Conservation (phyloP, 2,888 invertebrate species). For the Lumbricus terrestris region DNA sequence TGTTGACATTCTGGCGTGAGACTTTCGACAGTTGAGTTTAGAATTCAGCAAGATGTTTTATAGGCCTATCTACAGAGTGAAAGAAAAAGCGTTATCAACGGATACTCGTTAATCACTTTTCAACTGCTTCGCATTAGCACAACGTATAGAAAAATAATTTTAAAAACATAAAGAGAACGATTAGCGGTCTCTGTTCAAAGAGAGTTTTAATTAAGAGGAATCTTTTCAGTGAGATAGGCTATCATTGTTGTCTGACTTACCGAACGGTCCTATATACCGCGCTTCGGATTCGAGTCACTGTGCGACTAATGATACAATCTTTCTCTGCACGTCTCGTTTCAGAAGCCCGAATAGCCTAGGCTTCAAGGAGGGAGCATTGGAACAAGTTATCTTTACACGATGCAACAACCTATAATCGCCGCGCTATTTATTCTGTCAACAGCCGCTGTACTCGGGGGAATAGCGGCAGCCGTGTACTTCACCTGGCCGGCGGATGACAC, state of each 20-base stretch:
- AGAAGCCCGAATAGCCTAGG: neutral
- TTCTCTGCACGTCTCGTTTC: neutral
- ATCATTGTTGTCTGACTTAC: neutral
- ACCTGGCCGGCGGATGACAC: neutral
- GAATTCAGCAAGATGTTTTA: neutral
- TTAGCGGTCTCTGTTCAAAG: neutral
- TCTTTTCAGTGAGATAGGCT: neutral
- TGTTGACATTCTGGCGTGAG: neutral
- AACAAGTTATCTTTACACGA: neutral
- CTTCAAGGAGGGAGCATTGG: neutral
- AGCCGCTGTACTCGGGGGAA: neutral
- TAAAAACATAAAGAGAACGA: neutral
- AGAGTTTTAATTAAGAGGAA: neutral
- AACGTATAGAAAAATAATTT: too few relatives aligned
- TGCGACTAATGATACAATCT: too few relatives aligned
- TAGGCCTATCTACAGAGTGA: too few relatives aligned
- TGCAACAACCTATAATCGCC: neutral
- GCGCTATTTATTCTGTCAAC: neutral
- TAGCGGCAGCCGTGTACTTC: neutral
- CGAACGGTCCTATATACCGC: too few relatives aligned
- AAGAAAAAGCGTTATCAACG: neutral
- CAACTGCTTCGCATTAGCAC: too few relatives aligned
- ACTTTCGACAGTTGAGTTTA: neutral
- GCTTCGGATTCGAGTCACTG: too few relatives aligned
- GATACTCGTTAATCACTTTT: too few relatives aligned